Evolutionary conservation across 92 coral and sea anemone genomes (phyloP).

Genomic region (Plumapathes pennacea): DNA sequence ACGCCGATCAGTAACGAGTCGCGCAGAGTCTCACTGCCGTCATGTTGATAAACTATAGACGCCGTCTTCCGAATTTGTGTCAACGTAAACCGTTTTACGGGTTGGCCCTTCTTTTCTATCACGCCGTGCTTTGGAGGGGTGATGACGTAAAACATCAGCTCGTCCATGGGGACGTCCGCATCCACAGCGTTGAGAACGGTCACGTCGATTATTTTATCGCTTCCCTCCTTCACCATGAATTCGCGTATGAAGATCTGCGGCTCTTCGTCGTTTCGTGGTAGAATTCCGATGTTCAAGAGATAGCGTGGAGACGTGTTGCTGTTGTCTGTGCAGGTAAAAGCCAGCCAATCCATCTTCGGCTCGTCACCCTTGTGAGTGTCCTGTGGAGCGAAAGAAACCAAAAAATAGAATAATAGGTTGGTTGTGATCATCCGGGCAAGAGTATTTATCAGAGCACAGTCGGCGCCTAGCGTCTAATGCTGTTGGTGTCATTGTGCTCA

Average conservation of each 20-base stretch:
- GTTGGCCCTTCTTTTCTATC: slow-evolving; percentile 64
- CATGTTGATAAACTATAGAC: slow-evolving; percentile 84
- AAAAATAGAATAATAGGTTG: too few species aligned
- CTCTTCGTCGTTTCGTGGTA: slow-evolving; percentile 84
- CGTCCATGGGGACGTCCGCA: slow-evolving; percentile 72
- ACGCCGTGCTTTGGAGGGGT: slow-evolving; percentile 81
- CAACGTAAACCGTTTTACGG: slow-evolving; percentile 63
- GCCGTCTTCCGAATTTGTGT: slow-evolving; percentile 71
- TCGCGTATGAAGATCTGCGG: slow-evolving; percentile 77
- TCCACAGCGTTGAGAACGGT: slow-evolving; percentile 79
- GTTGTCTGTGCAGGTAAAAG: slow-evolving; percentile 89
- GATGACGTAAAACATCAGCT: slow-evolving; percentile 61
- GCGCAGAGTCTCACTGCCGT: slow-evolving; percentile 76
- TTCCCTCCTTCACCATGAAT: slow-evolving; percentile 81
- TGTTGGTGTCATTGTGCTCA: too few species aligned
- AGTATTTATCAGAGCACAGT: too few species aligned
- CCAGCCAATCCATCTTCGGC: slow-evolving; percentile 86
- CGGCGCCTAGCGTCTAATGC: too few species aligned
- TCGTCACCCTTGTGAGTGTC: slow-evolving; percentile 52
- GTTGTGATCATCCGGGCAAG: too few species aligned
- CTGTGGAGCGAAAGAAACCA: too few species aligned
- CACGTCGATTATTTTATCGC: slow-evolving; percentile 59
- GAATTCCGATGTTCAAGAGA: slow-evolving; percentile 67
- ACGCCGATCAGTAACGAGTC: slow-evolving; percentile 74
- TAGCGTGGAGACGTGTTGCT: slow-evolving; percentile 73